Base-by-base conservation (phyloP, 1,140 invertebrate species). In the Drosophila subobscura region DNA sequence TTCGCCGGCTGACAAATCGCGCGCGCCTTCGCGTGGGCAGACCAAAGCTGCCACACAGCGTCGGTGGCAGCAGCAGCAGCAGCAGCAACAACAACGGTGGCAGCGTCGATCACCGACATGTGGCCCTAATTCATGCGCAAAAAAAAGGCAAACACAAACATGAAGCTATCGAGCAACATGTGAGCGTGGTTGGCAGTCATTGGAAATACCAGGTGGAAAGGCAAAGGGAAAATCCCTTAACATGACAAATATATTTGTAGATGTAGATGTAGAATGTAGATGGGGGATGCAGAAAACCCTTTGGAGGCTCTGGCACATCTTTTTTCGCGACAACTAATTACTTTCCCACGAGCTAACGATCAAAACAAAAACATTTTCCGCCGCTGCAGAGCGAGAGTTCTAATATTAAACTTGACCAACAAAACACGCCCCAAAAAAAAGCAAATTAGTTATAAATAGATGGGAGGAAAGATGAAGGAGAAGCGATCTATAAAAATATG, bases 1-100 rank as follows among this genome's bases (percentile, higher is more conserved):
- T 50, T 73, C 50, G 70, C 71, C 71, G 71, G 71, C 71, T 73
- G 71, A 73, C 71, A 73, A 73, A 73, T 73, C 71, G 71, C 71
- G 52, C 70, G 71, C 70, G 59, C 52, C 51, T 65, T 63, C 65
- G 71, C 71, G 71, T 74, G 71, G 71, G 71, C 71, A 73, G 71
- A 61, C 58, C 27, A 22, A 50, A 44, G 37, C 37, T 45, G 46
- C 23, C 52, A 4, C 52, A 4, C 23, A 29, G 46, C 50, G 50
- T 22, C 50, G 10, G 33, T 65, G 16, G 20, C 58, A 37, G 49
- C 16, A 20, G 41, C 49, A 14, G 33, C 46, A 25, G n/a, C 50
- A 33, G 6, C n/a, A 33, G 25, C 50, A 27, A 20, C 50, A 14
- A 8, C 29, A 12, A 14, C 29, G 29, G 50, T 45, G 61, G 47